Evolutionary conservation across 2,797 vertebrate genomes (phyloP), one percentile per base, ranked within the genome.

Genomic region (Hypotaenidia philippensis): DNA sequence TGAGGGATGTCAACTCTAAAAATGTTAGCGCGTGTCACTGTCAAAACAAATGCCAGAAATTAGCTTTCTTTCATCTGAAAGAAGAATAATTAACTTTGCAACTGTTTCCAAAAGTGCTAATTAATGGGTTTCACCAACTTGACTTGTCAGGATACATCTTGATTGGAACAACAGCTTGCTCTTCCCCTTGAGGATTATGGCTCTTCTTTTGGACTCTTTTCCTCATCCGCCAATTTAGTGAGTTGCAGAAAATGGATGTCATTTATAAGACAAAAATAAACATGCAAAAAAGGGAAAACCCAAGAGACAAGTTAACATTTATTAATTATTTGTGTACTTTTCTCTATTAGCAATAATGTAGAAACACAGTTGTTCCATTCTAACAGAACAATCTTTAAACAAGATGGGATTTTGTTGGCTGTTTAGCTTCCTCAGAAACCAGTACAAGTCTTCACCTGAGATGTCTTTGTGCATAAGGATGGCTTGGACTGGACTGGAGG

Each of bases 101-200:
- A 98, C 97, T 98, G 98, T 98, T 98, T 98, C 97, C 97, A 98
- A 98, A 98, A 98, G 98, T 98, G 98, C 98, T 98, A 98, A 98
- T 98, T 98, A 98, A 98, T 98, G 98, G 96, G 90, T 98, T 98
- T 98, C 97, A 97, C 96, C 97, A 98, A 98, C 96, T 97, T 96
- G 97, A 97, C 97, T 97, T 98, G 98, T 98, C 98, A 98, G 98
- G 96, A 97, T 97, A 93, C 96, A 90, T 75, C 92, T 94, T 45
- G 34, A 97, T 96, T 95, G 69, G 93, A 98, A 94, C 97, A 95
- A 94, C 97, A 95, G 91, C 96, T 87, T 89, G 81, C 41, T 87
- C 78, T 94, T 81, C 63, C 98, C 93, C 97, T 77, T 52, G 97
- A 97, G 95, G 94, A 96, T 98, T 97, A 93, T 71, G 31, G 4